Evolutionary conservation across 2,888 invertebrate species (phyloP).

Genomic region (Trilocha varians): DNA sequence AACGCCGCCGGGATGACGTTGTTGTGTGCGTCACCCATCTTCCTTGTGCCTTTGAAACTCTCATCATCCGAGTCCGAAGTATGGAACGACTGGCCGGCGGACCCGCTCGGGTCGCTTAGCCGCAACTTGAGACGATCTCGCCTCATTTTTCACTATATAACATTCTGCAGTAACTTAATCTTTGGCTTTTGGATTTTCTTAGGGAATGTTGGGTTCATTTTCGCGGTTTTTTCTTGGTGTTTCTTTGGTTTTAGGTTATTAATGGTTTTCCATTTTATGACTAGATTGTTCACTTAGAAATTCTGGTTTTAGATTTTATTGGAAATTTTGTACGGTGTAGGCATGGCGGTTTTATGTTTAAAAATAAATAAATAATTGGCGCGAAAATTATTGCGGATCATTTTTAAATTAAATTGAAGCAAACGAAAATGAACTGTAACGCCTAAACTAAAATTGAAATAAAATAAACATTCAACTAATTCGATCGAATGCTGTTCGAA

Average conservation of each 20-base stretch:
- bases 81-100: slow-evolving; percentile 44
- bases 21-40: slow-evolving; percentile 29
- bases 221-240: slow-evolving; percentile 5
- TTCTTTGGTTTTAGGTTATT: slow-evolving; percentile 6
- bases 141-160: slow-evolving; percentile 37
- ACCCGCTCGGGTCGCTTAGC: slow-evolving; percentile 57
- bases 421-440: too few relatives aligned
- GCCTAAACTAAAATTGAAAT: too few relatives aligned
- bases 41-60: slow-evolving; percentile 36
- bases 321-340: background rate
- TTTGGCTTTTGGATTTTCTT: slow-evolving; percentile 15
- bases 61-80: slow-evolving; percentile 64
- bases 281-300: too few relatives aligned
- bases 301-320: background rate
- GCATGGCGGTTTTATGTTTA: background rate
- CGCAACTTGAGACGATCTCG: slow-evolving; percentile 61
- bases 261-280: slow-evolving; percentile 1
- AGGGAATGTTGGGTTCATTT: slow-evolving; percentile 26
- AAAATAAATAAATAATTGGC: too few relatives aligned
- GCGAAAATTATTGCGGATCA: too few relatives aligned
- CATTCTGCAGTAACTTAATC: slow-evolving; percentile 1
- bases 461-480: too few relatives aligned
- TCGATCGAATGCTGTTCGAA: too few relatives aligned
- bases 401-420: too few relatives aligned
- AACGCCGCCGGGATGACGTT: slow-evolving; percentile 38